These are phyloP conservation scores for Cosmia trapezina DNA, from an alignment of 2,888 invertebrate species.

Conservation along the genomic window DNA sequence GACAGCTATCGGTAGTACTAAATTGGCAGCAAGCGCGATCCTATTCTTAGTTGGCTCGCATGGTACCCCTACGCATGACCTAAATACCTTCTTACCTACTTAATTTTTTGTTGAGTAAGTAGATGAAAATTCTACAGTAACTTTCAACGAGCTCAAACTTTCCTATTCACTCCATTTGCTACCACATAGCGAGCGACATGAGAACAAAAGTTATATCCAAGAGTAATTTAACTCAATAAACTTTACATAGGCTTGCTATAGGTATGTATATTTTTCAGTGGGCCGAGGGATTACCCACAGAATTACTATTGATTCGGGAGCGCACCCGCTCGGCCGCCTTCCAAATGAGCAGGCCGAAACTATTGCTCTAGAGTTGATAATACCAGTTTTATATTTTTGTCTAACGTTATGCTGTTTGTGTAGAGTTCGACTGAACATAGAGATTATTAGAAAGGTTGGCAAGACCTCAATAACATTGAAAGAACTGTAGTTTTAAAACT, in stretches of 20 bases:
- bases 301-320: constrained; percentile 90
- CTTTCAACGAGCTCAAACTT: constrained; percentile 20
- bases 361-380: constrained; percentile 75
- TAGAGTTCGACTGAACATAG: not conserved
- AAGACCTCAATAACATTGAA: not conserved
- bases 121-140: not conserved
- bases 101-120: no score
- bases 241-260: constrained; percentile 51
- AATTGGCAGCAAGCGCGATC: no score
- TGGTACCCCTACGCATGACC: not conserved
- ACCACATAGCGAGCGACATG: constrained; percentile 32
- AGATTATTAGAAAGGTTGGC: not conserved
- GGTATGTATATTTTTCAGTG: constrained; percentile 82
- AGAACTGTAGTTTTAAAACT: not conserved
- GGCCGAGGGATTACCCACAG: constrained; percentile 85
- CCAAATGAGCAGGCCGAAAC: constrained; percentile 85
- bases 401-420: not conserved
- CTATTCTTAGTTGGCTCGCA: no score
- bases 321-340: constrained; percentile 86
- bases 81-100: not conserved
- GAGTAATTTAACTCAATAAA: constrained; percentile 62
- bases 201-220: constrained; percentile 52
- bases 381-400: constrained; percentile 50
- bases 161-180: constrained; percentile 38
- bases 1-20: no score